Percentiles rank a stretch among this genome's conserved stretches.
phyloP scores from a whole-genome alignment of 2,113 vertebrate genomes.

The Pomatorhinus ruficollis region DNA sequence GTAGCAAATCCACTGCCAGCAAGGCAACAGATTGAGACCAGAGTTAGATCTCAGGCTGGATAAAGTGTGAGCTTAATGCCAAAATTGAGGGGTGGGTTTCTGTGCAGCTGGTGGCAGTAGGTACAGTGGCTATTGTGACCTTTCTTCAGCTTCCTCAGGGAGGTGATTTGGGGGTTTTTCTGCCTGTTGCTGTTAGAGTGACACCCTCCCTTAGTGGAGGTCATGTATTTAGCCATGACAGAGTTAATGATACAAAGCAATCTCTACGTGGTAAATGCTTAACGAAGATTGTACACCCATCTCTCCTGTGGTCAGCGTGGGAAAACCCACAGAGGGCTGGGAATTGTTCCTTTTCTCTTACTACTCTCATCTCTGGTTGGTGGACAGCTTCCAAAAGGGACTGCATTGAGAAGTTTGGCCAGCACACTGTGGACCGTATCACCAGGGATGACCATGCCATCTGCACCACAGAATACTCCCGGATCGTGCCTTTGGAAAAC shows the following conservation, averaged over 20 bases:
- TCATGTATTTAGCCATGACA: background rate
- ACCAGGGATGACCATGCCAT: conserved; percentile 80
- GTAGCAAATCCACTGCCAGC: background rate
- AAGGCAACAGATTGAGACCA: background rate
- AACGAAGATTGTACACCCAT: background rate
- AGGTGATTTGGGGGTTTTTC: background rate
- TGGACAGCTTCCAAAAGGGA: conserved; percentile 89
- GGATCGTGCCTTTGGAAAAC: conserved; percentile 94
- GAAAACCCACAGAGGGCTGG: background rate
- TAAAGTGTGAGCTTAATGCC: background rate
- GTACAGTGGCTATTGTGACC: background rate
- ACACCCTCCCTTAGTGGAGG: background rate
- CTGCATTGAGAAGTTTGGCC: conserved; percentile 92
- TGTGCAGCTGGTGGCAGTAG: background rate
- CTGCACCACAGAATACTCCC: conserved; percentile 92
- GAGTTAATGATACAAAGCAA: background rate
- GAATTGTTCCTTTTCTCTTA: background rate
- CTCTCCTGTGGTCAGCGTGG: background rate
- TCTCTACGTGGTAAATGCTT: background rate
- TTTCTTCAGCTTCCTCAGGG: background rate
- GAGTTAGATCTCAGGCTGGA: background rate
- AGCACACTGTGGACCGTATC: conserved; percentile 86
- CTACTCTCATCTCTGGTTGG: background rate
- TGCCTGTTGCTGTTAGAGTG: background rate
- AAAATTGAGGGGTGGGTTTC: background rate